Conservation (phyloP, 2,888 invertebrate species). For the Ophion ventricosus region DNA sequence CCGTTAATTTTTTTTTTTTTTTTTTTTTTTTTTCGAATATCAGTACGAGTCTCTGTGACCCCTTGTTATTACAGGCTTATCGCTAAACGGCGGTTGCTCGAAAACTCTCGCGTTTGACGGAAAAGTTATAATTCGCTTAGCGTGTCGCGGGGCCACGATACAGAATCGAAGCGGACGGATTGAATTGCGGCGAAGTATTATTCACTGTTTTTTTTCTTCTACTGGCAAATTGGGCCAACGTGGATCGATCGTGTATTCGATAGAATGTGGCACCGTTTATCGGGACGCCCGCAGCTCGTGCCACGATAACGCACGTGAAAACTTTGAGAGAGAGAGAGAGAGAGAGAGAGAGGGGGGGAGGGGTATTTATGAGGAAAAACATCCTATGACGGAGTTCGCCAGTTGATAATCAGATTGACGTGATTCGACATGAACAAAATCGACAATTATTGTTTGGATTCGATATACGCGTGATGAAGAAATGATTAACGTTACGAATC, state of each 20-base stretch:
- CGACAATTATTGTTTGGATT: neutral
- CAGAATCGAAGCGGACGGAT: neutral
- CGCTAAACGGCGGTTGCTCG: neutral
- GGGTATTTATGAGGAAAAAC: neutral
- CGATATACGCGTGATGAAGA: neutral
- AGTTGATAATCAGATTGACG: neutral
- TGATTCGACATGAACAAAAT: neutral
- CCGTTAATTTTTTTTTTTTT: neutral
- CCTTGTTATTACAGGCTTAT: neutral
- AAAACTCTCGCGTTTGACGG: neutral
- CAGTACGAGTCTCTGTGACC: neutral
- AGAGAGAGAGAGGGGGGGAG: no score
- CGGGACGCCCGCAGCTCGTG: constrained; percentile 5
- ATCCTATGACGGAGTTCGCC: neutral
- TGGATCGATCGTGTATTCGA: constrained; percentile 7
- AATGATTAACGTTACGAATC: neutral
- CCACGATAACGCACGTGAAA: constrained; percentile 21
- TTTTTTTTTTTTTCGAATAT: neutral
- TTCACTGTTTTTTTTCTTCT: neutral
- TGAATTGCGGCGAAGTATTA: neutral
- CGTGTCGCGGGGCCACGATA: neutral
- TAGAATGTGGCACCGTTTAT: constrained; percentile 19
- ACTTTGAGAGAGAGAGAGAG: neutral
- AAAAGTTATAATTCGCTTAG: neutral
- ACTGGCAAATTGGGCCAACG: neutral